These are phyloP conservation scores for Glaucopsyche alexis DNA, from an alignment of 2,888 invertebrate species.

Conservation along the genomic window DNA sequence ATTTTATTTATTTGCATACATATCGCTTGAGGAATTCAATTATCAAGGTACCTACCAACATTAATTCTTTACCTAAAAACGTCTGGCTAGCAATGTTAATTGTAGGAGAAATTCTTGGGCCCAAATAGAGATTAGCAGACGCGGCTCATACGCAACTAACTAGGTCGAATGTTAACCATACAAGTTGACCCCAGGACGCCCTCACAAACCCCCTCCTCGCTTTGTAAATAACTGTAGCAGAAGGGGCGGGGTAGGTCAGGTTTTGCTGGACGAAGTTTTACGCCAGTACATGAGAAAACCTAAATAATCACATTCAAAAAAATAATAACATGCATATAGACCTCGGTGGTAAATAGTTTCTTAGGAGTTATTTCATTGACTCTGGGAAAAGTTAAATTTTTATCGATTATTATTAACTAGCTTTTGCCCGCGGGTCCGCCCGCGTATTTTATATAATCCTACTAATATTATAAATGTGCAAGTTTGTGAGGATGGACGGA, in stretches of 20 bases:
- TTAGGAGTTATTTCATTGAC: not conserved
- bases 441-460: too few species aligned
- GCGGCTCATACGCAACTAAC: not conserved
- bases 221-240: conserved; percentile 2
- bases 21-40: not conserved
- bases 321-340: not conserved
- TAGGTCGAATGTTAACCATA: not conserved
- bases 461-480: too few species aligned
- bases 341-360: not conserved
- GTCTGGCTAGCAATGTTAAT: conserved; percentile 18
- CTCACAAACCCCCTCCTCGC: not conserved
- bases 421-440: too few species aligned
- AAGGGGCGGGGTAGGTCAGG: conserved; percentile 50
- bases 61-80: not conserved
- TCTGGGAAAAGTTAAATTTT: not conserved
- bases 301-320: conserved; percentile 15
- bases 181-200: not conserved
- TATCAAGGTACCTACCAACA: not conserved
- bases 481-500: too few species aligned
- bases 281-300: conserved; percentile 39
- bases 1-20: not conserved
- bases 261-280: conserved; percentile 55
- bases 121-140: conserved; percentile 16
- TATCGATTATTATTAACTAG: too few species aligned
- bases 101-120: not conserved